Evolutionary conservation across 35 echinoderm and acorn worm genomes (phyloP).

Genomic region (Apostichopus californicus): DNA sequence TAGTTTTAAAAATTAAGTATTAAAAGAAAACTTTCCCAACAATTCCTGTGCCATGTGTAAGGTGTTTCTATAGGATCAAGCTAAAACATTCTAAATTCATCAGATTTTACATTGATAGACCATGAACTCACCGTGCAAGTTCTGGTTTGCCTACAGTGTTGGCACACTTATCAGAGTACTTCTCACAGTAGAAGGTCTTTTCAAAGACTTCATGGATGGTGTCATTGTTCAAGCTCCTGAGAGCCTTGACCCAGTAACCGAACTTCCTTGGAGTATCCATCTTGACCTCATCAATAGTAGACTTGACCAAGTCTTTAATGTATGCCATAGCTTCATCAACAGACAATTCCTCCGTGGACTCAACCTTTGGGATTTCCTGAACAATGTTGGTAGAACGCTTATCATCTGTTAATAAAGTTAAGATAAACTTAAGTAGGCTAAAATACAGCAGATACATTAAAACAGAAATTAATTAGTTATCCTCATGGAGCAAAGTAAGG

Average conservation of each 20-base stretch:
- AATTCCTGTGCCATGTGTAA: too few relatives aligned
- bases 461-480: too few relatives aligned
- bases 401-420: slow-evolving; percentile 27
- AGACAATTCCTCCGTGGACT: slow-evolving; percentile 3
- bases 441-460: too few relatives aligned
- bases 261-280: slow-evolving; percentile 88
- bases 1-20: too few relatives aligned
- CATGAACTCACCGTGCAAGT: slow-evolving; percentile 73
- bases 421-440: not conserved
- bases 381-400: slow-evolving; percentile 53
- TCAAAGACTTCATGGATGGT: slow-evolving; percentile 86
- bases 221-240: slow-evolving; percentile 81
- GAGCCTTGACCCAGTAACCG: slow-evolving; percentile 69
- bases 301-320: slow-evolving; percentile 74
- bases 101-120: not conserved
- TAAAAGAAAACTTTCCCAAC: too few relatives aligned
- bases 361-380: slow-evolving; percentile 66
- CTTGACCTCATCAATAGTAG: slow-evolving; percentile 76
- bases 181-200: slow-evolving; percentile 63
- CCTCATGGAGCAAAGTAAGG: too few relatives aligned
- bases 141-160: slow-evolving; percentile 64
- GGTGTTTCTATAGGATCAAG: too few relatives aligned
- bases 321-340: slow-evolving; percentile 56
- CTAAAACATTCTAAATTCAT: not conserved
- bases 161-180: slow-evolving; percentile 64